These are phyloP conservation scores for Megaceryle torquata DNA, from an alignment of 2,113 vertebrate genomes.

Conservation along the genomic window DNA sequence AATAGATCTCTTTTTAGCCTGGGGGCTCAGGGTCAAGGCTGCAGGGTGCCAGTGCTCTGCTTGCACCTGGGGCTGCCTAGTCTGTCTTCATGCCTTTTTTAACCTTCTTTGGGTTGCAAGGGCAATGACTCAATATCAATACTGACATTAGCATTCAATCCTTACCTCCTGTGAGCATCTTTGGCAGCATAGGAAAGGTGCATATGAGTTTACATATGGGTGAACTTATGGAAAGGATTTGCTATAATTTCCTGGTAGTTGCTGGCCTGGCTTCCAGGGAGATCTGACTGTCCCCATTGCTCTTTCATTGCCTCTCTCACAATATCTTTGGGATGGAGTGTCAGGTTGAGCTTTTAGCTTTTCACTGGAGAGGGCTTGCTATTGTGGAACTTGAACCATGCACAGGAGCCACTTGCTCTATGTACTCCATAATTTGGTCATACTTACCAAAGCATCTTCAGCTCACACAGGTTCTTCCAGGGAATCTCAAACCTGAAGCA, in stretches of 20 bases:
- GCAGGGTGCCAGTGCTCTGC: not conserved
- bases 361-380: not conserved
- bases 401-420: not conserved
- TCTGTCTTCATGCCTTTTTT: not conserved
- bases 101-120: not conserved
- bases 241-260: not conserved
- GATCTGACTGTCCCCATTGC: not conserved
- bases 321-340: not conserved
- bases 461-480: not conserved
- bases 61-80: not conserved
- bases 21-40: not conserved
- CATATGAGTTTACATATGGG: not conserved
- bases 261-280: not conserved
- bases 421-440: not conserved
- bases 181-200: not conserved
- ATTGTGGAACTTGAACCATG: not conserved
- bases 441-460: constrained; percentile 14
- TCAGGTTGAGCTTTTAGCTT: not conserved
- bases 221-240: not conserved
- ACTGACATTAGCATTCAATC: not conserved
- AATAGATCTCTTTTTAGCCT: not conserved
- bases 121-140: not conserved
- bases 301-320: not conserved
- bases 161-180: not conserved
- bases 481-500: not conserved